Base-by-base conservation (phyloP, 2,113 vertebrate species). In the Pleuronectes platessa region DNA sequence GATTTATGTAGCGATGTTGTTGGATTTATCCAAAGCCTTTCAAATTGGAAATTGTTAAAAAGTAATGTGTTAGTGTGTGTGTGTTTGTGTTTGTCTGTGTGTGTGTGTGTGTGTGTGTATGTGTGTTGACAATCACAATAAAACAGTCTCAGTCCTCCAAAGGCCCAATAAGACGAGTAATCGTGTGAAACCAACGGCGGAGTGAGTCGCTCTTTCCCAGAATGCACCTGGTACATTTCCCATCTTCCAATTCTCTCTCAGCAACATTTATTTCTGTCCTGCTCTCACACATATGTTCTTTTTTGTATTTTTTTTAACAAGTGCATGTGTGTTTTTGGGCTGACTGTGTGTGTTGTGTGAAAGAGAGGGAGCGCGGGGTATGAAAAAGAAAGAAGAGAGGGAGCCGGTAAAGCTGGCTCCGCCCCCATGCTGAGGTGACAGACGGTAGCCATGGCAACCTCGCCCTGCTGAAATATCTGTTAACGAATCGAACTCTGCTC, bases 401-500 rank as follows among this genome's bases (percentile, higher is more conserved):
- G 47, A 80, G 73, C 27, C 23, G 61, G 49, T 15, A 17, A 55
- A 54, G 23, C 23, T 31, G 5, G 31, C 31, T 31, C 0, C 37
- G 1, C 49, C 66, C 66, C 35, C 82, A 56, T 64, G 71, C 78
- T 77, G 83, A 74, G 81, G 76, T 42, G 76, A 84, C 74, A 84
- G 83, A 78, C 27, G 2, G 71, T 79, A 65, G 65, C 80, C 58
- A 73, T 71, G 64, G 77, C 51, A 72, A 83, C 76, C 66, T 17
- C 51, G 27, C 70, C 64, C 66, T 31, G 0, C 55, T 78, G 49
- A 74, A 58, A 68, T 69, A 74, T 71, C 61, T 51, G 60, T 51
- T 26, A 56, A 55, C 0, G 3, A 74, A 60, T 71, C 14, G 0
- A 67, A 42, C 12, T 2, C 61, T 21, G 53, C 61, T 20, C 17